Evolutionary conservation across 2,113 vertebrate genomes (phyloP), one percentile per base, ranked within the genome.

Genomic region (Oryzias celebensis): DNA sequence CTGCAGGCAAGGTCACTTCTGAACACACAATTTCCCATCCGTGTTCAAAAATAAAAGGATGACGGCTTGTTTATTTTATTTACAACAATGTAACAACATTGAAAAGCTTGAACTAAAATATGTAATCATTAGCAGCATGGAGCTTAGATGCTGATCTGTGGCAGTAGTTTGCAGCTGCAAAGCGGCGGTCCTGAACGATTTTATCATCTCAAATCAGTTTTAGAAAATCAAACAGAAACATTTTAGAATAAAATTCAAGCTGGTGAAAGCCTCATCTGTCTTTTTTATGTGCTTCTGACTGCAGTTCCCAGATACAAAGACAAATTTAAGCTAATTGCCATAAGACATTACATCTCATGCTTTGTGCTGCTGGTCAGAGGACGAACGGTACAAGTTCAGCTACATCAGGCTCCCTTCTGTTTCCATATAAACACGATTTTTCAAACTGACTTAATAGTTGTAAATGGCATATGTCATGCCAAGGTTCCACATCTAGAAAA

Each of bases 261-360:
- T 51, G 59, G n/a, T 52, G 41, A 50, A 58, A 42, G 58, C 47
- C n/a, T 31, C 16, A 20, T 47, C 28, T 60, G 46, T 43, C 41
- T 73, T 20, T 58, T 57, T 69, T 70, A 68, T 71, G 4, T 16
- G 41, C 44, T 67, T 12, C 44, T 60, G 52, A 65, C 61, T 45
- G 49, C 50, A 61, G 20, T 47, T 71, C 47, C 54, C 20, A 43
- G 55, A 68, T 45, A 65, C n/a, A 28, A 14, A 28, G 44, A 45
- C 45, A 59, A 76, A 10, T 48, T 10, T 75, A 81, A 81, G 64
- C 67, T 47, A 53, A 73, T 72, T 74, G 61, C 56, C 6, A 22
- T 50, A 41, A 46, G n/a, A 20, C 51, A 62, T 58, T 59, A 55
- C 53, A 75, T 87, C 22, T 60, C 45, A 8, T 20, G 47, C 31